Base-by-base conservation (phyloP, 1,140 invertebrate genomes). In the Pachypsylla venusta region DNA sequence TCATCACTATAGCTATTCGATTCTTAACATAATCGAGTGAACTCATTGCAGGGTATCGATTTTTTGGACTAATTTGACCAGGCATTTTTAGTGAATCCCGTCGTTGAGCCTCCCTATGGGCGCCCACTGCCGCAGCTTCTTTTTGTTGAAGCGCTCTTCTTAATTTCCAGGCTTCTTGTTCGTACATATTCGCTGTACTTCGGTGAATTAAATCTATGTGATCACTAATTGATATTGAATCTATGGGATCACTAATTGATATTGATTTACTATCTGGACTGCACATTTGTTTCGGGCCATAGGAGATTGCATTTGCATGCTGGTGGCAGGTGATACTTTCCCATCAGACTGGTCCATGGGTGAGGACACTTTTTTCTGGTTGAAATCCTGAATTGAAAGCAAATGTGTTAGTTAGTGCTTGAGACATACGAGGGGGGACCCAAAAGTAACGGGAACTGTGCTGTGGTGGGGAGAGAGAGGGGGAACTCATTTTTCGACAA, bases 1-100 rank as follows among this genome's bases (percentile, higher is more conserved):
- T 77, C 87, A 93, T 91, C 26, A 88, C 89, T 72, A 93, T 88
- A 10, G 85, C 87, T 60, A 94, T 93, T 65, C 87, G 81, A 70
- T 87, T 90, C 65, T 90, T 89, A 0, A 94, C 87, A 71, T 93
- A 89, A 72, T 92, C 87, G 58, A 88, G 76, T 1, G 89, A 81
- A 14, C 84, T 87, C n/a, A 85, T 78, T 53, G 75, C 73, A 56
- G 59, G 77, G 56, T 75, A 70, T 58, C 71, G 71, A n/a, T n/a
- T 83, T 35, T 83, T 74, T 67, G 87, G 85, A 64, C 86, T 84
- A 48, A 30, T 62, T 25, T 59, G 56, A 19, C 58, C 58, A 16
- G 26, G 30, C 20, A 61, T 56, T 3, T 60, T 39, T 30, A 40
- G 14, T 27, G 27, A 35, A 54, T 61, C 56, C 1, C 24, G 22